phyloP scores from a whole-genome alignment of 1,140 invertebrate genomes.

The Glossosoma conforme region DNA sequence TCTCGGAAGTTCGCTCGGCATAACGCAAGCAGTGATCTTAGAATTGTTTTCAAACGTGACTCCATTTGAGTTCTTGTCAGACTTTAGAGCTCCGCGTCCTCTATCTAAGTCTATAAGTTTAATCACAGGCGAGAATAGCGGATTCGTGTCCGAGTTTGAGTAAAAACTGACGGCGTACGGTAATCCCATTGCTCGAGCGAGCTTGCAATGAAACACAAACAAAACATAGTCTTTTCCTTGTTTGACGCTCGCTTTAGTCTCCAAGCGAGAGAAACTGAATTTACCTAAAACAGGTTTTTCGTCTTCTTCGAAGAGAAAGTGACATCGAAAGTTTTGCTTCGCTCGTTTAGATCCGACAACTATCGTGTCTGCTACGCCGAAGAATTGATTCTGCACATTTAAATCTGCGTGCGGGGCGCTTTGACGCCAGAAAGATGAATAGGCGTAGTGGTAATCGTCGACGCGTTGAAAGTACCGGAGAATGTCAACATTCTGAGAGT shows the following conservation, averaged over 20 bases:
- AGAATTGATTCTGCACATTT: slow-evolving; percentile 16
- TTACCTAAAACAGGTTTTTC: slow-evolving; percentile 48
- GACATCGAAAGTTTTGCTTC: slow-evolving; percentile 48
- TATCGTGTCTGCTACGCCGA: slow-evolving; percentile 44
- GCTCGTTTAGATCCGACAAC: slow-evolving; percentile 44
- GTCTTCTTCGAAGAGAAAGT: slow-evolving; percentile 51
- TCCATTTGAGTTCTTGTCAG: slow-evolving; percentile 14
- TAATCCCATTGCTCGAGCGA: slow-evolving; percentile 41
- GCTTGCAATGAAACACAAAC: slow-evolving; percentile 48
- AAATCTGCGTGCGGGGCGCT: slow-evolving; percentile 42
- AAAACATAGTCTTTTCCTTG: slow-evolving; percentile 35
- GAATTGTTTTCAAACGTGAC: slow-evolving; percentile 47
- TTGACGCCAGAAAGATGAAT: slow-evolving; percentile 51
- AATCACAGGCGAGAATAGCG: slow-evolving; percentile 48
- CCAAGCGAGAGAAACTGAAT: slow-evolving; percentile 41
- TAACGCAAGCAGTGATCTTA: slow-evolving; percentile 50
- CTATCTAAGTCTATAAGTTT: slow-evolving; percentile 39
- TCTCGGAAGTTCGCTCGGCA: slow-evolving; percentile 46
- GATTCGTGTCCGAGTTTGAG: slow-evolving; percentile 45
- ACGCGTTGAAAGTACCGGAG: slow-evolving; percentile 48
- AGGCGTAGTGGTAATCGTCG: slow-evolving; percentile 49
- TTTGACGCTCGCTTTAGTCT: slow-evolving; percentile 23
- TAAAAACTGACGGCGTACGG: slow-evolving; percentile 53
- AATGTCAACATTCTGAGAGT: slow-evolving; percentile 43
- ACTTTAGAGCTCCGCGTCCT: neutral